Evolutionary conservation across 35 echinoderm and acorn worm species (phyloP).

Genomic region (Apostichopus californicus): DNA sequence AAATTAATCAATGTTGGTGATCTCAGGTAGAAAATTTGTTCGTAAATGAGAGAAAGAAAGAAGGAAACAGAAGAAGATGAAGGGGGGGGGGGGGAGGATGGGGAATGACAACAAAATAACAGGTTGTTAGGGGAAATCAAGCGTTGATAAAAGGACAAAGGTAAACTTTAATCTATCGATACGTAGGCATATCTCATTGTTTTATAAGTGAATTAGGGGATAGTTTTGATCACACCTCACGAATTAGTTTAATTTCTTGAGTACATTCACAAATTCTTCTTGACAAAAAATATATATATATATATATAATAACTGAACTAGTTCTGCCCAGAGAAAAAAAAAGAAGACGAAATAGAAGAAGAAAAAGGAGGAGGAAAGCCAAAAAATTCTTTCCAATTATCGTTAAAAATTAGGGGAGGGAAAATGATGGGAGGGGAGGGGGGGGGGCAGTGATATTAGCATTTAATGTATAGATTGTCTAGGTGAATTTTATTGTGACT

Average conservation of each 20-base stretch:
- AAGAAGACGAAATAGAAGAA: background rate
- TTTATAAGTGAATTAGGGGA: too few species aligned
- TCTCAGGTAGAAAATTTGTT: conserved; percentile 39
- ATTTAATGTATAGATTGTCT: background rate
- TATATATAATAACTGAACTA: too few species aligned
- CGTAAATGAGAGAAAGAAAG: conserved; percentile 19
- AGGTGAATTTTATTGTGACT: background rate
- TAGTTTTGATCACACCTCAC: too few species aligned
- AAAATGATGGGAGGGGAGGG: background rate
- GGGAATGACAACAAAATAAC: conserved; percentile 31
- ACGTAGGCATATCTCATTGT: too few species aligned
- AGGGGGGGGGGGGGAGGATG: too few species aligned
- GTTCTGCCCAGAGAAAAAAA: too few species aligned
- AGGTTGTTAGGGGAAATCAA: conserved; percentile 47
- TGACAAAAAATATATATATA: too few species aligned
- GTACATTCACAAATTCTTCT: too few species aligned
- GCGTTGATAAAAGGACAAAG: background rate
- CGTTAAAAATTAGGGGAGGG: background rate
- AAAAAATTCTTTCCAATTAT: background rate
- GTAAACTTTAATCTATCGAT: background rate
- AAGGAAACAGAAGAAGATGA: too few species aligned
- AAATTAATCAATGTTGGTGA: conserved; percentile 4
- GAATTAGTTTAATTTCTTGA: too few species aligned
- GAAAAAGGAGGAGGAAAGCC: background rate
- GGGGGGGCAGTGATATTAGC: background rate